These are phyloP conservation scores for Dreissena rostriformis DNA, from an alignment of 1,140 invertebrate genomes.

Conservation along the genomic window DNA sequence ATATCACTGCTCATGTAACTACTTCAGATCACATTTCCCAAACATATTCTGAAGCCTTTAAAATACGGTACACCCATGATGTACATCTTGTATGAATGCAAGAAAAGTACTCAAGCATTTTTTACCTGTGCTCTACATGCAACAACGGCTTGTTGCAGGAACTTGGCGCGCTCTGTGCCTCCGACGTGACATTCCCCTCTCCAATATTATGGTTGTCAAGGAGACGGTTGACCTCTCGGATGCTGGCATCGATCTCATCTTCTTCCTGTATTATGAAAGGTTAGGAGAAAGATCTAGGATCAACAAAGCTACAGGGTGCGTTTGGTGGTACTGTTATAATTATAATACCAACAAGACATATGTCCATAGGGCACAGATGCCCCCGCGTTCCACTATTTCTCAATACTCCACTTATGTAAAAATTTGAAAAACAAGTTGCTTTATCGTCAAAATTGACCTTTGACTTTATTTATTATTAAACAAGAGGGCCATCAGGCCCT, in stretches of 20 bases:
- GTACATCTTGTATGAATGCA: too few relatives aligned
- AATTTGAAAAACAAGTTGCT: too few relatives aligned
- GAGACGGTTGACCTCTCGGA: constrained; percentile 88
- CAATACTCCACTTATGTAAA: background rate
- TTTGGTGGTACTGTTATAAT: background rate
- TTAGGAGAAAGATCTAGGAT: constrained; percentile 12
- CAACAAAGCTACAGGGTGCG: background rate
- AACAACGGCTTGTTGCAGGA: constrained; percentile 65
- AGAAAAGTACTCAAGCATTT: too few relatives aligned
- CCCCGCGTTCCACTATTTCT: background rate
- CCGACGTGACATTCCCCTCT: constrained; percentile 24
- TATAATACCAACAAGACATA: too few relatives aligned
- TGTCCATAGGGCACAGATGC: background rate
- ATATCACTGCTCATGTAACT: too few relatives aligned
- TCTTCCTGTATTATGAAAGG: constrained; percentile 76
- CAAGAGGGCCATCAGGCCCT: too few relatives aligned
- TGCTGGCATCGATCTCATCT: constrained; percentile 89
- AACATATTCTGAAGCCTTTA: background rate
- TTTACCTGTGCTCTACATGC: constrained; percentile 73
- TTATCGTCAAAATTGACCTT: too few relatives aligned
- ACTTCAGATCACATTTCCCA: background rate
- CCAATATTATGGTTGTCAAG: constrained; percentile 83
- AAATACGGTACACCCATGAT: background rate
- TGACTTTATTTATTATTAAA: too few relatives aligned
- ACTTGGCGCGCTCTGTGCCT: constrained; percentile 17